Base-by-base conservation (phyloP, 1,140 invertebrate genomes). In the Drosophila ananassae region DNA sequence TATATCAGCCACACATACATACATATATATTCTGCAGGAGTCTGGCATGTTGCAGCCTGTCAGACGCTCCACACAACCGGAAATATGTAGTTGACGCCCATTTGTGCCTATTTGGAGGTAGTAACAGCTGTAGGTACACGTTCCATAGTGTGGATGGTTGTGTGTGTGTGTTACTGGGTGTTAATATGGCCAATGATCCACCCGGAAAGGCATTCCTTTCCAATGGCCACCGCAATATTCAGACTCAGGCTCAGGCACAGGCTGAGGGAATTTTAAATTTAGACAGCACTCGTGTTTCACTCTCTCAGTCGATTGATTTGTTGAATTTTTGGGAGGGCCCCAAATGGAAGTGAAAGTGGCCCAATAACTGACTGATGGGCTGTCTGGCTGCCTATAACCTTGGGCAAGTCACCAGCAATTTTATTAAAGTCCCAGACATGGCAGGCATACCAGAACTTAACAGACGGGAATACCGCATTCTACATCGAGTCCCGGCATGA, bases 51-150 rank as follows among this genome's bases (percentile, higher is more conserved):
- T 87, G 58, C 57, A 72, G 57, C 60, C 60, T 84, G 77, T 63
- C 81, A 73, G 58, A 56, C 58, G 68, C 60, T 46, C 73, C 74
- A 72, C 79, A 89, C 79, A 89, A 89, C 72, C 84, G 83, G 83
- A 89, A 89, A 89, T 83, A 74, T 89, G 79, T 79, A 83, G 83
- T 89, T 89, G 77, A 83, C 73, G 79, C 83, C 83, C 73, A 83
- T 83, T 83, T 87, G 68, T 64, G 64, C 63, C 81, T 72, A 74
- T 85, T 85, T 60, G 44, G 61, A 21, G 48, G 66, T 44, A 50
- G 47, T 32, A 67, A 71, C 73, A 83, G 28, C 47, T 72, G 76
- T 63, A 69, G 37, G 39, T 46, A 47, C 21, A 28, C 12, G 13
- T 2, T 51, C 37, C 32, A 34, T 12, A 3, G 28, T 28, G 13